Base-by-base conservation (phyloP, 2,888 invertebrate species). In the Drosophila colorata region DNA sequence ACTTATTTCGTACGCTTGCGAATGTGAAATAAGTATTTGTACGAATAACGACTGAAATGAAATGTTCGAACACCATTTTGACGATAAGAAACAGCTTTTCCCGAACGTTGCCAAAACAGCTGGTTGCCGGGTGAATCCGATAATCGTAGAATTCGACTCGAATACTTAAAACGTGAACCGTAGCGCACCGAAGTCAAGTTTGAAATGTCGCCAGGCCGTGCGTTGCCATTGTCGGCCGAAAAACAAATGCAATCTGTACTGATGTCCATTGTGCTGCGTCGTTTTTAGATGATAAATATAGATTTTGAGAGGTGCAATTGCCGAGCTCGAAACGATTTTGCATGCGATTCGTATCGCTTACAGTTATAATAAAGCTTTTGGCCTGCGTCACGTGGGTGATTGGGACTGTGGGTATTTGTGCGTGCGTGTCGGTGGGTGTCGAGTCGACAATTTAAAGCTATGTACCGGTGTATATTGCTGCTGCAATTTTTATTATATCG, bases 271-370 rank as follows among this genome's bases (percentile, higher is more conserved):
- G 31, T 11, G 31, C 11, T 44, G 37, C 20, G 40, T 56, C 59
- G 37, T 69, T 64, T 57, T 37, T 41, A 38, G 57, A 55, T 69
- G 72, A 80, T 76, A 86, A 80, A 83, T 86, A 83, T 78, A 86
- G 69, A 83, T 78, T 74, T 70, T 65, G 61, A 59, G 69, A 41
- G 52, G 47, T 64, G 35, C 44, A 64, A 69, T 55, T 80, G 64
- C 46, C 52, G 46, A 48, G 64, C 60, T 52, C 20, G 47, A 37
- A 38, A 48, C 47, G 51, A 67, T 64, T 48, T 63, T 35, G 63
- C 81, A 80, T 83, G 79, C 66, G 48, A 86, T 70, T 68, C 67
- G 35, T 72, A 67, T 61, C 65, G 55, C 41, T 66, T 60, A 70
- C 63, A 66, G 66, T 55, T 76, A 74, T 59, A 37, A 60, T 53